Percentiles rank a stretch among this genome's conserved stretches.
Conservation (phyloP, 2,113 vertebrate genomes). For the Gymnocephalus cernua region DNA sequence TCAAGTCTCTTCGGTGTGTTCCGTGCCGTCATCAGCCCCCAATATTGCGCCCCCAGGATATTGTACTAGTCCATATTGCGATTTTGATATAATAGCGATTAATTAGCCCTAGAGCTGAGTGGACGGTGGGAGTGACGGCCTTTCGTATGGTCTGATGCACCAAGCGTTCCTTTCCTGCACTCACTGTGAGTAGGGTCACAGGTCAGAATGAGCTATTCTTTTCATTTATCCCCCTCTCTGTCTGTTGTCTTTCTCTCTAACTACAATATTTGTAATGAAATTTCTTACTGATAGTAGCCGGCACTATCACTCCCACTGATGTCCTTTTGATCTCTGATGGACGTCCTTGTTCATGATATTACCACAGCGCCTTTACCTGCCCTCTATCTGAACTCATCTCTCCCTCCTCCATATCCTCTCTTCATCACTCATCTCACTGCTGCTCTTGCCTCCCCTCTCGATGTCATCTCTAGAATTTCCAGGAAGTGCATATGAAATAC, state of each 20-base stretch:
- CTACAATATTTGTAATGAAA: slow-evolving; percentile 34
- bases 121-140: slow-evolving; percentile 33
- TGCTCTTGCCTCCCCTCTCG: slow-evolving; percentile 1
- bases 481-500: slow-evolving; percentile 36
- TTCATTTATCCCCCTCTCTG: slow-evolving; percentile 45
- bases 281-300: slow-evolving; percentile 31
- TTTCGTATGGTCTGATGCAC: slow-evolving; percentile 67
- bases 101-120: too few relatives aligned
- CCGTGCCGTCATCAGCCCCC: too few relatives aligned
- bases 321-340: slow-evolving; percentile 39
- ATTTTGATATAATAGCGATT: too few relatives aligned
- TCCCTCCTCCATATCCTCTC: slow-evolving; percentile 33
- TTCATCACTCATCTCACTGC: slow-evolving; percentile 29
- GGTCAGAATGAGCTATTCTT: slow-evolving; percentile 47
- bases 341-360: slow-evolving; percentile 16
- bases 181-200: slow-evolving; percentile 5
- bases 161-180: slow-evolving; percentile 41
- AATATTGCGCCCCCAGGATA: too few relatives aligned
- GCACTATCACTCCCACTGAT: slow-evolving; percentile 28
- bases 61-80: too few relatives aligned
- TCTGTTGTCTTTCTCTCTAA: slow-evolving; percentile 39
- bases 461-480: slow-evolving; percentile 27
- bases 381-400: slow-evolving; percentile 31
- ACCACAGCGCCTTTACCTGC: slow-evolving; percentile 35
- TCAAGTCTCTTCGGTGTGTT: too few relatives aligned